Percentiles rank a stretch among this genome's conserved stretches.
phyloP scores from a whole-genome alignment of 2,113 vertebrate genomes.

The Oreochromis aureus region DNA sequence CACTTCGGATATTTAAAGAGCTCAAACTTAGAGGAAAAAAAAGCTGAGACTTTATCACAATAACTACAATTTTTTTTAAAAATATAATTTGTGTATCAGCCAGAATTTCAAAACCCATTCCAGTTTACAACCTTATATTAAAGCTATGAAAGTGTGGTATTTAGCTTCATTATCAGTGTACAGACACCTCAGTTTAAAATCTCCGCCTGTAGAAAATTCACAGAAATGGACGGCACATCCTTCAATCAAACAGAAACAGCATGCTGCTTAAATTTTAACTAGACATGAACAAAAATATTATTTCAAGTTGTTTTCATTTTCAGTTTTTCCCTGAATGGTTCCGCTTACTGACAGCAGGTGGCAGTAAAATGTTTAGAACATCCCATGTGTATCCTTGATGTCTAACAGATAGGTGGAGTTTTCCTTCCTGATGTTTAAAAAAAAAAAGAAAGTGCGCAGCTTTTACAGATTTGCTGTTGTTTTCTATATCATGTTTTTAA shows the following conservation, averaged over 20 bases:
- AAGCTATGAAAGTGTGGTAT: not conserved
- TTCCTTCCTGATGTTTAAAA: not conserved
- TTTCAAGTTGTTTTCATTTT: not conserved
- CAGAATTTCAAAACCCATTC: not conserved
- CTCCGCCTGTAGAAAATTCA: not conserved
- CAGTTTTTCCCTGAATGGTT: not conserved
- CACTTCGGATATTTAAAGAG: not conserved
- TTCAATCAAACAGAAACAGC: not conserved
- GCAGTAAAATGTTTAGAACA: not conserved
- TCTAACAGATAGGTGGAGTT: not conserved
- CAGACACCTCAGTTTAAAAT: not conserved
- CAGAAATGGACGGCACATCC: not conserved
- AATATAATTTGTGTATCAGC: accelerated
- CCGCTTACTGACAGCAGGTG: not conserved
- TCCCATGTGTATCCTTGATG: not conserved
- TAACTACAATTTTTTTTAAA: not conserved
- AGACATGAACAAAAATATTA: not conserved
- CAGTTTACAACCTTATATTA: not conserved
- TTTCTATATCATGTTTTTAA: not conserved
- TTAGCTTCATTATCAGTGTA: not conserved
- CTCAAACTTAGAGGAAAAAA: accelerated
- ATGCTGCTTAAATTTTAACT: not conserved
- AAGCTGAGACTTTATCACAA: not conserved
- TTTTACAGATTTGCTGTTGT: not conserved
- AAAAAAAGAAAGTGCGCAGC: accelerated